Conservation (phyloP, 2,888 invertebrate genomes). For the Geotrupes spiniger region DNA sequence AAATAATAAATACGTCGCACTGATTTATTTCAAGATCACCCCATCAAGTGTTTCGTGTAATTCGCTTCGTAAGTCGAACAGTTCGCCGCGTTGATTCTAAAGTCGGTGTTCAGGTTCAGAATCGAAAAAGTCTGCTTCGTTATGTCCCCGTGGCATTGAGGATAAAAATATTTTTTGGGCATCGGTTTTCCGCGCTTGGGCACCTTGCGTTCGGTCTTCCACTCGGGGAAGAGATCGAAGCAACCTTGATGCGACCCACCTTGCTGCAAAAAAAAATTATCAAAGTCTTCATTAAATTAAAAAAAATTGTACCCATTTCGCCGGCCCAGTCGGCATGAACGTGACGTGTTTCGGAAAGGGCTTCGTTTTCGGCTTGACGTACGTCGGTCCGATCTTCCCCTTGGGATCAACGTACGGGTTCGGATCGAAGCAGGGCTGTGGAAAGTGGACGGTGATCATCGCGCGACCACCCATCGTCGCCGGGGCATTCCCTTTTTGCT, state of each 20-base stretch:
- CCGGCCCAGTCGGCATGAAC: slow-evolving; percentile 42
- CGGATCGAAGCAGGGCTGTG: slow-evolving; percentile 45
- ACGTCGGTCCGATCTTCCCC: slow-evolving; percentile 37
- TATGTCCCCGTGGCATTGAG: slow-evolving; percentile 27
- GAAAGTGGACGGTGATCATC: slow-evolving; percentile 35
- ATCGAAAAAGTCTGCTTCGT: slow-evolving; percentile 24
- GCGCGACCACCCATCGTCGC: slow-evolving; percentile 23
- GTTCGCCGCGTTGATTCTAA: slow-evolving; percentile 26
- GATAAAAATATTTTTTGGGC: slow-evolving; percentile 16
- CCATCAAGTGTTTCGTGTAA: slow-evolving; percentile 21
- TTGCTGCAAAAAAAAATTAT: slow-evolving; percentile 28
- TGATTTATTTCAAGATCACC: too few relatives aligned
- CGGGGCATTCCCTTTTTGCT: slow-evolving; percentile 29
- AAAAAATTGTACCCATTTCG: slow-evolving; percentile 38
- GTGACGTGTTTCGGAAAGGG: slow-evolving; percentile 10
- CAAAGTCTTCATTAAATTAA: background rate
- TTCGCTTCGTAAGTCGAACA: slow-evolving; percentile 24
- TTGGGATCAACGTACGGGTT: slow-evolving; percentile 45
- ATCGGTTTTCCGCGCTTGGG: slow-evolving; percentile 9
- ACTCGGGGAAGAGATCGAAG: slow-evolving; percentile 45
- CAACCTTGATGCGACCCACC: slow-evolving; percentile 48
- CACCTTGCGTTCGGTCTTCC: slow-evolving; percentile 26
- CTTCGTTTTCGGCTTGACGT: slow-evolving; percentile 33
- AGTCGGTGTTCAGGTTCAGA: slow-evolving; percentile 23
- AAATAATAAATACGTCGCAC: background rate